A percentile compares a stretch with the other conserved stretches of the same genome.
Conservation (phyloP, 2,113 vertebrate species). For the Calonectris borealis region DNA sequence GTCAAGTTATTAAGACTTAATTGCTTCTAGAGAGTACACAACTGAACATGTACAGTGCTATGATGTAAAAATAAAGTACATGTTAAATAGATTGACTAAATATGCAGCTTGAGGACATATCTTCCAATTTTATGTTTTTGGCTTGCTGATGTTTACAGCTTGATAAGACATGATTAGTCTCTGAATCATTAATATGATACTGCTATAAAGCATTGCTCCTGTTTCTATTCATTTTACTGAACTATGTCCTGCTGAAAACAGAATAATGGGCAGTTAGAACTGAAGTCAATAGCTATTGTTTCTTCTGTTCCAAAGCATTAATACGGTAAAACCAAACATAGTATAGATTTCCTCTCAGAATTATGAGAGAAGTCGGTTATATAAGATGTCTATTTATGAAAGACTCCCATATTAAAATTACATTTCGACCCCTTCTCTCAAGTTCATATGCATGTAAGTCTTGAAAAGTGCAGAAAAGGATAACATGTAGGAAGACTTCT, state of each 20-base stretch:
- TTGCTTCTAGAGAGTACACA: background rate
- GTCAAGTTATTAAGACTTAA: slow-evolving; percentile 24
- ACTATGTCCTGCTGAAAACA: background rate
- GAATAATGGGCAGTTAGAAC: background rate
- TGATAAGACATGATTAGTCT: background rate
- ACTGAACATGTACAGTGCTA: background rate
- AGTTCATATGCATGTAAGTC: background rate
- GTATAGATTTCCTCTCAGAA: background rate
- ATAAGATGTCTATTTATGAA: background rate
- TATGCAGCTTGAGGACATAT: background rate
- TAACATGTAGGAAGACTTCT: background rate
- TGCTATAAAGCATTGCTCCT: background rate
- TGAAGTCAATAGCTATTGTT: background rate
- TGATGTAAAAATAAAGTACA: background rate
- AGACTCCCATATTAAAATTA: background rate
- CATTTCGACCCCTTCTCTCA: background rate
- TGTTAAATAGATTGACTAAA: background rate
- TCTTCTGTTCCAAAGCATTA: background rate
- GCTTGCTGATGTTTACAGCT: background rate
- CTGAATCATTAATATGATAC: background rate
- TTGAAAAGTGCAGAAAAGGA: background rate
- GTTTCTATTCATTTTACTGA: background rate
- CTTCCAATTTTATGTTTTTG: background rate
- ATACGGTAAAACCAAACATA: background rate
- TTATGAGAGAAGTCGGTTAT: background rate